Conservation (phyloP, 2,888 invertebrate species). For the Sphaerophoria taeniata region DNA sequence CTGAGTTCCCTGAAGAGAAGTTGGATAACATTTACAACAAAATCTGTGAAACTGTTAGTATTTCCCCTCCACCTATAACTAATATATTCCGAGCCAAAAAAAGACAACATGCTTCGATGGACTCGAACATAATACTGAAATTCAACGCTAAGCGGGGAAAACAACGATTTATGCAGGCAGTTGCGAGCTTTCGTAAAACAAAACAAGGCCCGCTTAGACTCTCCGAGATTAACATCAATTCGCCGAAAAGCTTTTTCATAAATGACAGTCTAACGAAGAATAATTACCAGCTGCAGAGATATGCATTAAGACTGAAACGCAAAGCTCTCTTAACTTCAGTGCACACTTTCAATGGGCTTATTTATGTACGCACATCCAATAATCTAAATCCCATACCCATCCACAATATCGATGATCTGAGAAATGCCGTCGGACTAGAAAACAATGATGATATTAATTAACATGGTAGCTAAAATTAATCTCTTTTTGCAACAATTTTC, state of each 20-base stretch:
- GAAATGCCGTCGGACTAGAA: constrained; percentile 28
- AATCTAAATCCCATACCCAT: constrained; percentile 12
- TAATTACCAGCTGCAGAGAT: constrained; percentile 26
- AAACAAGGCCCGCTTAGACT: constrained; percentile 1
- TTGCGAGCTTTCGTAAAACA: not conserved
- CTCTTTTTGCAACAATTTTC: not conserved
- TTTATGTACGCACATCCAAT: constrained; percentile 11
- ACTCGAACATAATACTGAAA: constrained; percentile 1
- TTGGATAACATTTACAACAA: constrained; percentile 13
- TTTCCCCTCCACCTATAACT: constrained; percentile 20
- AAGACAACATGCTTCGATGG: not conserved
- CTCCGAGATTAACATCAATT: not conserved
- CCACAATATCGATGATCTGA: constrained; percentile 16
- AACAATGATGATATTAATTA: constrained; percentile 3
- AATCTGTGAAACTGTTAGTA: constrained; percentile 12
- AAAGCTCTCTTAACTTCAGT: constrained; percentile 35
- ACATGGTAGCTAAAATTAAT: constrained; percentile 19
- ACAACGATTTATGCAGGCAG: not conserved
- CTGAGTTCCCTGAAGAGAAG: constrained; percentile 15
- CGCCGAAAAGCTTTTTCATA: not conserved
- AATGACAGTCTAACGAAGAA: constrained; percentile 5
- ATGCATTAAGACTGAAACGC: constrained; percentile 22
- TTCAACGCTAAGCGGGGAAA: not conserved
- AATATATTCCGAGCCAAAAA: not conserved
- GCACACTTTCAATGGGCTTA: constrained; percentile 18